Percentiles rank a stretch among this genome's conserved stretches.
Evolutionary conservation across 2,888 invertebrate species (phyloP).

Genomic region (Metallyticus violacea): DNA sequence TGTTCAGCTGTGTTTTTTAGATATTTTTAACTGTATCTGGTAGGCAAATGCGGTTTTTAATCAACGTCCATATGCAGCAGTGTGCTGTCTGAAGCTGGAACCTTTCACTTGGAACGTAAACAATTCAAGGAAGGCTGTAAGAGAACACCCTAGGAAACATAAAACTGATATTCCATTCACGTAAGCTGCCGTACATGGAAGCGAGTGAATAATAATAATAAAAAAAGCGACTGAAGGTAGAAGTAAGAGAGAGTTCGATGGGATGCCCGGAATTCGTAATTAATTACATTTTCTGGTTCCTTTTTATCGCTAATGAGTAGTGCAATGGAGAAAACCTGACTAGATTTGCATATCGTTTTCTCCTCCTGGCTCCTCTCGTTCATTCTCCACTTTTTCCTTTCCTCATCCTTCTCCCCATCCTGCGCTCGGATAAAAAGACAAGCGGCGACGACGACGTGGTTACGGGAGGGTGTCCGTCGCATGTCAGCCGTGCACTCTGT

Average conservation of each 20-base stretch:
- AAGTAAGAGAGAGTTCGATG: slow-evolving; percentile 23
- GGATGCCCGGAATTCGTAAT: slow-evolving; percentile 32
- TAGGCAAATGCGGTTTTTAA: neutral
- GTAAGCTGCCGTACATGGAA: slow-evolving; percentile 21
- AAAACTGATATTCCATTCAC: slow-evolving; percentile 22
- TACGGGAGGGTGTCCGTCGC: neutral
- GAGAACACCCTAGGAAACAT: slow-evolving; percentile 2
- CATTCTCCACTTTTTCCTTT: neutral
- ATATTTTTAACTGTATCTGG: too few relatives aligned
- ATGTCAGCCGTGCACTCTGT: neutral
- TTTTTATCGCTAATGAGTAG: slow-evolving; percentile 33
- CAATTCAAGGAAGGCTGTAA: neutral
- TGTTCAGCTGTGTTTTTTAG: neutral
- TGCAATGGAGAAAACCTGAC: slow-evolving; percentile 29
- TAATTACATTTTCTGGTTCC: slow-evolving; percentile 34
- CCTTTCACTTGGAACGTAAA: neutral
- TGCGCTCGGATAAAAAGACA: neutral
- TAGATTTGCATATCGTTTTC: slow-evolving; percentile 29
- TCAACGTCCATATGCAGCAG: neutral
- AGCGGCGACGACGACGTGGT: neutral
- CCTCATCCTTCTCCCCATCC: neutral
- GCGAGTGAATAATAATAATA: slow-evolving; percentile 17
- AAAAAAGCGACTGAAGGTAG: slow-evolving; percentile 6
- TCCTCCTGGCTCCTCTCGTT: neutral
- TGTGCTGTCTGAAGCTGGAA: too few relatives aligned